Percentiles rank a stretch among this genome's conserved stretches.
Conservation (phyloP, 2,797 vertebrate genomes). For the Chelidonichthys spinosus region DNA sequence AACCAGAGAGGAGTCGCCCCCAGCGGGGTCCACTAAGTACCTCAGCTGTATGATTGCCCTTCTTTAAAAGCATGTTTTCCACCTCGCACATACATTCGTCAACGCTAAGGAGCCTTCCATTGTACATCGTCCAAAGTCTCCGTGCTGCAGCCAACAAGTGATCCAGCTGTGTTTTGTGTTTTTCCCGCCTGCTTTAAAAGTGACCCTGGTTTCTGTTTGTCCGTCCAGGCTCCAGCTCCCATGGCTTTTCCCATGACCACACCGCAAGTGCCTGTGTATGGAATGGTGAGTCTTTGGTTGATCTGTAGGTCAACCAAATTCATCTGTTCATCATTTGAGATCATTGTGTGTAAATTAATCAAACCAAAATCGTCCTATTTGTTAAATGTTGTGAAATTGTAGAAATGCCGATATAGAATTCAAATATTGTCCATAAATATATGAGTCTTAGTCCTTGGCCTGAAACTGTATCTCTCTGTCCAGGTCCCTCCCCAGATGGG, state of each 20-base stretch:
- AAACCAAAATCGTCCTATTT: too few species aligned
- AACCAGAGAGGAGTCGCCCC: conserved; percentile 32
- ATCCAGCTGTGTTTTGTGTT: conserved; percentile 6
- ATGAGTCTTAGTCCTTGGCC: too few species aligned
- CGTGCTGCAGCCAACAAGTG: too few species aligned
- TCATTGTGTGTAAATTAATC: too few species aligned
- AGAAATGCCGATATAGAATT: too few species aligned
- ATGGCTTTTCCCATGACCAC: conserved; percentile 89
- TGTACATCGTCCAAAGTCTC: too few species aligned
- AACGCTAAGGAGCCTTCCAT: background rate
- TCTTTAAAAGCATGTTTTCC: conserved; percentile 39
- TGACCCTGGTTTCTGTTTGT: background rate
- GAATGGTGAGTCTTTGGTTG: conserved; percentile 87
- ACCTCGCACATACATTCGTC: conserved; percentile 1
- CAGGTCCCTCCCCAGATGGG: conserved; percentile 90
- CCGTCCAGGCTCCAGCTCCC: conserved; percentile 87
- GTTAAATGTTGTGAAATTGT: too few species aligned
- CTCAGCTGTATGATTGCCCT: conserved; percentile 38
- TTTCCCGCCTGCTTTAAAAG: background rate
- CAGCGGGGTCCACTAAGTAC: conserved; percentile 56
- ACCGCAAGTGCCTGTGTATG: conserved; percentile 95
- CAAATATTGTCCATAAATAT: too few species aligned
- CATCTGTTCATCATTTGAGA: too few species aligned
- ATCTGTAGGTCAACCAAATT: too few species aligned
- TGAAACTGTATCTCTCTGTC: too few species aligned